phyloP scores from a whole-genome alignment of 2,888 invertebrate species.

The Monochamus alternatus region DNA sequence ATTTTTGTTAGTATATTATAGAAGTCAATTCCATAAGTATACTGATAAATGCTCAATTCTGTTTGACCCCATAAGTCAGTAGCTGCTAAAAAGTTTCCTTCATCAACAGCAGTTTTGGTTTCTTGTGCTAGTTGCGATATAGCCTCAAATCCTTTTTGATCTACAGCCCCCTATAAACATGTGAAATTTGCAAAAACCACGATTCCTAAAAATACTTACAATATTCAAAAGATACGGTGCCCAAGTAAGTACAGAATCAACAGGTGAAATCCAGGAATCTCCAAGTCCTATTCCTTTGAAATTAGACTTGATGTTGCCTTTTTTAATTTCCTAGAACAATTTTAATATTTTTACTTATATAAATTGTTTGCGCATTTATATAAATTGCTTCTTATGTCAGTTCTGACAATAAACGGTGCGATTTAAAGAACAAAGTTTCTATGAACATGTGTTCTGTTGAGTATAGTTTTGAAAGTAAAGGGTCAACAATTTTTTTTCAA shows the following conservation, averaged over 20 bases:
- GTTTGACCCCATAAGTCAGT: slow-evolving; percentile 70
- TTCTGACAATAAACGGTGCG: no score
- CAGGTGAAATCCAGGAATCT: slow-evolving; percentile 92
- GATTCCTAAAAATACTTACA: slow-evolving; percentile 67
- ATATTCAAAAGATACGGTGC: slow-evolving; percentile 83
- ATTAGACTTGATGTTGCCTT: slow-evolving; percentile 71
- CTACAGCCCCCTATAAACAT: slow-evolving; percentile 50
- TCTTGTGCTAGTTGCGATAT: slow-evolving; percentile 47
- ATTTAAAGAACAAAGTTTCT: no score
- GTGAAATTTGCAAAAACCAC: no score
- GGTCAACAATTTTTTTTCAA: no score
- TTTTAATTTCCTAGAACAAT: slow-evolving; percentile 53
- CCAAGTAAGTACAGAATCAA: slow-evolving; percentile 89
- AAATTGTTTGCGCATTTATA: background rate
- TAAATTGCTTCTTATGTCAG: no score
- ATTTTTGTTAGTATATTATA: slow-evolving; percentile 57
- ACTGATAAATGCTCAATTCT: slow-evolving; percentile 38
- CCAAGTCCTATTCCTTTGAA: slow-evolving; percentile 87
- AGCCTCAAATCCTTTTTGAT: slow-evolving; percentile 48
- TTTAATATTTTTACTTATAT: background rate
- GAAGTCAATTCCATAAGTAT: slow-evolving; percentile 51
- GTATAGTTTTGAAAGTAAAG: no score
- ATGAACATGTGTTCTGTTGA: no score
- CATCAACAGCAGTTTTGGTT: slow-evolving; percentile 64
- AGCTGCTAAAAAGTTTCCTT: slow-evolving; percentile 75